phyloP scores from a whole-genome alignment of 2,888 invertebrate genomes.

The Nemotelus pantherinus region DNA sequence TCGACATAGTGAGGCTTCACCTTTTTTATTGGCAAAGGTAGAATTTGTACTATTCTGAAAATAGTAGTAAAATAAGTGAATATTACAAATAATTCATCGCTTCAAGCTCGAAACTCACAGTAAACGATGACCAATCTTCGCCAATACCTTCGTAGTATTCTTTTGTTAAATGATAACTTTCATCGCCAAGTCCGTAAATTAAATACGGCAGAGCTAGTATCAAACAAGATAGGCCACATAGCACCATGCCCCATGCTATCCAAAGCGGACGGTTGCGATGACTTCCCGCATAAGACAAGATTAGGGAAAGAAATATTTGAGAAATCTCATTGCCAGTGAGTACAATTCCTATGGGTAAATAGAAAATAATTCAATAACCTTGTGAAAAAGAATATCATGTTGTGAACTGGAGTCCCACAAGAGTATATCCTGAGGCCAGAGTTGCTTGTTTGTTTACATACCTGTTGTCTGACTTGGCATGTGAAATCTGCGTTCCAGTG shows the following conservation, averaged over 20 bases:
- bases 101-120: too few species aligned
- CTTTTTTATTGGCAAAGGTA: conserved; percentile 13
- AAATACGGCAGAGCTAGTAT: conserved; percentile 71
- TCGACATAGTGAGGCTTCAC: not conserved
- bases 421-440: too few species aligned
- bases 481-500: conserved; percentile 74
- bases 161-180: conserved; percentile 61
- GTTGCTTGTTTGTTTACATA: conserved; percentile 56
- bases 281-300: conserved; percentile 73
- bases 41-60: conserved; percentile 15
- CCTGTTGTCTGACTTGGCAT: conserved; percentile 75
- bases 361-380: too few species aligned
- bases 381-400: too few species aligned
- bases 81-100: not conserved
- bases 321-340: conserved; percentile 76
- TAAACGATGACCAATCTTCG: not conserved
- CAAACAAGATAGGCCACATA: conserved; percentile 71
- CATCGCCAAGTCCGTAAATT: conserved; percentile 70
- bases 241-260: conserved; percentile 72
- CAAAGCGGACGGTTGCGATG: conserved; percentile 73
- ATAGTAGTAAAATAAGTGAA: not conserved
- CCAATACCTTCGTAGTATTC: conserved; percentile 59
- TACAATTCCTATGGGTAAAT: conserved; percentile 67
- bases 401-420: too few species aligned
- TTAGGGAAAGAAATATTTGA: conserved; percentile 71